Evolutionary conservation across 1,140 invertebrate genomes (phyloP).

Genomic region (Chelonus insularis): DNA sequence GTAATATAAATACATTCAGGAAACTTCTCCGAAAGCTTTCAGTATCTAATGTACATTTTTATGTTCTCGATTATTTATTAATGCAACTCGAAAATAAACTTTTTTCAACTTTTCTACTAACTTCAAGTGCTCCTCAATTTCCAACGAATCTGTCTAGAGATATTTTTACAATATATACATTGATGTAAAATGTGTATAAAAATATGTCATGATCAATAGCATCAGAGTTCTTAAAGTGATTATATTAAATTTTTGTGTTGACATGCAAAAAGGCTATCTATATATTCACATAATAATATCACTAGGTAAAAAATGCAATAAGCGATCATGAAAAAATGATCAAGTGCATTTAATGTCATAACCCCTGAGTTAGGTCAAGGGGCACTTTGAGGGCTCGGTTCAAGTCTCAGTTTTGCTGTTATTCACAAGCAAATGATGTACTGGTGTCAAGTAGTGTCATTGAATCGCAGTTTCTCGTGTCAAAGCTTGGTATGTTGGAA

Average conservation of each 20-base stretch:
- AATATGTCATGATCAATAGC: no score
- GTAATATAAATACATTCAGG: background rate
- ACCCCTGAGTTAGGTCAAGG: constrained; percentile 31
- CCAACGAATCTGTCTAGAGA: background rate
- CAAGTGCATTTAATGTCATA: constrained; percentile 37
- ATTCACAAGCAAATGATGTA: constrained; percentile 37
- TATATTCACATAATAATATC: no score
- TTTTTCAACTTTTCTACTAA: background rate
- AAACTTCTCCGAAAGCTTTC: background rate
- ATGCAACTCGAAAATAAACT: constrained; percentile 1
- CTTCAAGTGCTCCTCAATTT: background rate
- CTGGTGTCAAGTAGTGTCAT: constrained; percentile 48
- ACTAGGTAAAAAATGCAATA: no score
- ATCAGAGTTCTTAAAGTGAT: no score
- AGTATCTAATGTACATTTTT: constrained; percentile 11
- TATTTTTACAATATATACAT: no score
- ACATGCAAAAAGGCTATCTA: no score
- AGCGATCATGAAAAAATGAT: no score
- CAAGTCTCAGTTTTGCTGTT: constrained; percentile 32
- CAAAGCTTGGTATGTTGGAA: constrained; percentile 43
- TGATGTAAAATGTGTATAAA: no score
- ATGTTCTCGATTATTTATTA: constrained; percentile 2
- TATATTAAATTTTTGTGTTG: no score
- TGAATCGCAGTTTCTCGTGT: constrained; percentile 47
- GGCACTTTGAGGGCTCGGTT: constrained; percentile 29